Evolutionary conservation across 2,113 vertebrate genomes (phyloP).

Genomic region (Haemorhous mexicanus): DNA sequence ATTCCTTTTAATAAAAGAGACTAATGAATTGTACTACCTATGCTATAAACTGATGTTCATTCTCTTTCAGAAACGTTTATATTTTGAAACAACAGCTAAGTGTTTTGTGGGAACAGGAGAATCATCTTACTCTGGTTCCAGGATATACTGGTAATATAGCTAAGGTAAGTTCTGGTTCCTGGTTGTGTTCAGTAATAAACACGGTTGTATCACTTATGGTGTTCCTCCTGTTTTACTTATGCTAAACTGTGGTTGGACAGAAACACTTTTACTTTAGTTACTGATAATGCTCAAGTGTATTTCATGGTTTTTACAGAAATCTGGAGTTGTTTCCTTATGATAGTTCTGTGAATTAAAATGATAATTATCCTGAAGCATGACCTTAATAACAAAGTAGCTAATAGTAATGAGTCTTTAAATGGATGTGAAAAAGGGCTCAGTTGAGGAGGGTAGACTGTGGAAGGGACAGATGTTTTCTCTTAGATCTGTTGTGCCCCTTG

Average conservation of each 20-base stretch:
- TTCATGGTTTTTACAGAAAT: neutral
- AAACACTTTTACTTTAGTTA: neutral
- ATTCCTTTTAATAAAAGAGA: neutral
- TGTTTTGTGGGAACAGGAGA: conserved; percentile 83
- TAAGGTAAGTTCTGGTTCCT: conserved; percentile 74
- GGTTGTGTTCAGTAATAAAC: neutral
- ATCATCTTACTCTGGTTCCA: conserved; percentile 78
- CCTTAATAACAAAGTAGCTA: neutral
- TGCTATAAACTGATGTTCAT: neutral
- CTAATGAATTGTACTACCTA: neutral
- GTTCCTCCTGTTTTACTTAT: neutral
- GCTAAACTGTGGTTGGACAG: neutral
- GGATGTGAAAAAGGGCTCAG: neutral
- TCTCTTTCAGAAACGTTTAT: conserved; percentile 80
- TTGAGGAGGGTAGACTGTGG: neutral
- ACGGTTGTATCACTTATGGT: neutral
- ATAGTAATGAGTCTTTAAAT: neutral
- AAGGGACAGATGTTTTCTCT: neutral
- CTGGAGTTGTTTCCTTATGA: neutral
- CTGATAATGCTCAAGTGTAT: neutral
- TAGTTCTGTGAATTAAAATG: neutral
- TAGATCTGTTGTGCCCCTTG: neutral
- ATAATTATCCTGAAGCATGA: neutral
- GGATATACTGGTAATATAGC: conserved; percentile 85
- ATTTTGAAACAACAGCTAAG: conserved; percentile 84